Percentiles rank a stretch among this genome's conserved stretches.
Conservation (phyloP, 2,113 vertebrate genomes). For the Grammomys surdaster region DNA sequence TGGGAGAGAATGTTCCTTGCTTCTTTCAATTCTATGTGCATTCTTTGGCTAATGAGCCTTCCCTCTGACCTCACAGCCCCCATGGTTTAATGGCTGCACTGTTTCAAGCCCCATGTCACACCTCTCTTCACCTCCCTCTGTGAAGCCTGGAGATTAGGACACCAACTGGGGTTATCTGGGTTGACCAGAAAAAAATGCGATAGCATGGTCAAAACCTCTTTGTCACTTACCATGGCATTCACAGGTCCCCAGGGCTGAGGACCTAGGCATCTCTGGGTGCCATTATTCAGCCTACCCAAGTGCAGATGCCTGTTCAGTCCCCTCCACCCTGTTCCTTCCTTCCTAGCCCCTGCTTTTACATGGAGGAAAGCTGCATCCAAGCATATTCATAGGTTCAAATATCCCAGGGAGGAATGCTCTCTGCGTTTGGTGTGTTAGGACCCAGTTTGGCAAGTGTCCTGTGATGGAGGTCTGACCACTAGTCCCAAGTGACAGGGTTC, state of each 20-base stretch:
- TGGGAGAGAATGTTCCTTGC: neutral
- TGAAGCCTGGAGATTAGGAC: neutral
- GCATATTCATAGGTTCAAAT: conserved; percentile 16
- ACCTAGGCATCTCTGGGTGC: neutral
- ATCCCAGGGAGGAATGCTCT: neutral
- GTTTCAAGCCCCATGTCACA: neutral
- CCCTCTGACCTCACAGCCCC: neutral
- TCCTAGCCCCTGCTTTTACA: neutral
- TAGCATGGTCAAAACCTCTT: neutral
- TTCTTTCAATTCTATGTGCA: neutral
- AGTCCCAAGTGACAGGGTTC: neutral
- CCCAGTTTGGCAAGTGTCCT: neutral
- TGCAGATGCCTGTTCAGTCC: neutral
- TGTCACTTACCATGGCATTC: neutral
- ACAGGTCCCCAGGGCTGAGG: neutral
- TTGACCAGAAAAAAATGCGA: neutral
- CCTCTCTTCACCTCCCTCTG: neutral
- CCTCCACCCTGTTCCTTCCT: neutral
- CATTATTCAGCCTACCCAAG: neutral
- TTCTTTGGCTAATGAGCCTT: neutral
- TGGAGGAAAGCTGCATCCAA: neutral
- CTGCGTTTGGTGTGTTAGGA: neutral
- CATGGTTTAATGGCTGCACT: neutral
- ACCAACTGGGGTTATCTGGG: neutral
- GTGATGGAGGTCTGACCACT: neutral